Conservation (phyloP, 2,888 invertebrate species). For the Euplexia lucipara region DNA sequence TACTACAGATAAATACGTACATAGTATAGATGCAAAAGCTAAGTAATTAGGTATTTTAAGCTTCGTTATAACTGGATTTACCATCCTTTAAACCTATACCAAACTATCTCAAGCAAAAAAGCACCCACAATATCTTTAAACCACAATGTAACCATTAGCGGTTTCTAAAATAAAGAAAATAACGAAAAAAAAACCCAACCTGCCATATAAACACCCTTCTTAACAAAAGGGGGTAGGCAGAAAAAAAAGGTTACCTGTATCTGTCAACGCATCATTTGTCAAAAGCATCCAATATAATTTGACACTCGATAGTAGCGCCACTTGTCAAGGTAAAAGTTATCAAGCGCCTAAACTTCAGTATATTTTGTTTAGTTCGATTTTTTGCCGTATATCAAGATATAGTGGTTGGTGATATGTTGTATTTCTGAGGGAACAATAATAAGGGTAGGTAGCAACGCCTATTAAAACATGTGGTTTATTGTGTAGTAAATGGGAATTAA, state of each 20-base stretch:
- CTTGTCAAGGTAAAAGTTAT: not conserved
- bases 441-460: conserved; percentile 14
- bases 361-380: conserved; percentile 13
- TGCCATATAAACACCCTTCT: conserved; percentile 43
- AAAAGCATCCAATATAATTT: conserved; percentile 47
- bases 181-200: conserved; percentile 34
- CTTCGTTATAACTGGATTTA: not conserved
- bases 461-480: conserved; percentile 19
- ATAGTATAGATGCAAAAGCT: no score
- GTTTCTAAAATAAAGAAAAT: conserved; percentile 44
- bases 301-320: conserved; percentile 40
- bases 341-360: conserved; percentile 13
- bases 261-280: conserved; percentile 82
- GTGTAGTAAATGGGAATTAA: conserved; percentile 15
- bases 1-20: no score
- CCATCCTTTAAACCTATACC: not conserved
- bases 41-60: no score
- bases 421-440: conserved; percentile 7
- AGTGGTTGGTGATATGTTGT: conserved; percentile 6
- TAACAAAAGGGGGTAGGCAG: conserved; percentile 37
- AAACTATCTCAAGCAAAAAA: conserved; percentile 8
- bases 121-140: not conserved
- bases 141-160: conserved; percentile 52
- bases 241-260: conserved; percentile 70
- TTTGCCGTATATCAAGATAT: conserved; percentile 19